A percentile compares a stretch with the other conserved stretches of the same genome.
Evolutionary conservation across 1,140 invertebrate species (phyloP).

Genomic region (Trinorchestia longiramus): DNA sequence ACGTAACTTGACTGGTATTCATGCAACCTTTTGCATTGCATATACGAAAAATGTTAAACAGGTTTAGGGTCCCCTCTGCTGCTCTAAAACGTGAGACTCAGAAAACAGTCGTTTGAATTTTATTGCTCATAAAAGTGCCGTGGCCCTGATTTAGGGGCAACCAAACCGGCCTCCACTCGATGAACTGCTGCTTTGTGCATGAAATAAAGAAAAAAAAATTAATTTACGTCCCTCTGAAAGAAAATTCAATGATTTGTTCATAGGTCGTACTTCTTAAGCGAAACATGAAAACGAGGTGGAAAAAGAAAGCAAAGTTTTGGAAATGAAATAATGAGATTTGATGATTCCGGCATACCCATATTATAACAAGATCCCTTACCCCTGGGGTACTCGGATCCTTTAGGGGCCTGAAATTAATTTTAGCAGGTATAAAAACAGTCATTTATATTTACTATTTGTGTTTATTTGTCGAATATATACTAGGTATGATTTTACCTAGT

Average conservation of each 20-base stretch:
- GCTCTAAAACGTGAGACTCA: neutral
- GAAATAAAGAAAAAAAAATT: neutral
- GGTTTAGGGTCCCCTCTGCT: neutral
- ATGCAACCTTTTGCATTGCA: neutral
- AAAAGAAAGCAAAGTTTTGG: neutral
- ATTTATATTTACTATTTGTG: neutral
- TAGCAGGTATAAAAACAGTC: neutral
- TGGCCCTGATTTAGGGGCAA: constrained; percentile 8
- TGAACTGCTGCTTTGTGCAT: constrained; percentile 6
- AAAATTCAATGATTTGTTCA: neutral
- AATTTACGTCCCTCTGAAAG: neutral
- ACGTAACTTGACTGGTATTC: neutral
- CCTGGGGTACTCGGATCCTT: too few species aligned
- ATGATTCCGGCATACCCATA: too few species aligned
- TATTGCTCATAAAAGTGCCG: constrained; percentile 47
- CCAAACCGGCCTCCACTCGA: neutral
- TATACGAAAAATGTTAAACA: neutral
- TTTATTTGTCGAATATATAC: too few species aligned
- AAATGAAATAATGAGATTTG: too few species aligned
- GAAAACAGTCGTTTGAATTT: constrained; percentile 48
- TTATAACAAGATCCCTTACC: too few species aligned
- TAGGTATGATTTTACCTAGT: too few species aligned
- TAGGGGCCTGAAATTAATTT: neutral
- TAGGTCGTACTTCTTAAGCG: neutral
- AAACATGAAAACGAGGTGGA: neutral